Conservation (phyloP, 1,140 invertebrate genomes). For the Chymomyza costata region DNA sequence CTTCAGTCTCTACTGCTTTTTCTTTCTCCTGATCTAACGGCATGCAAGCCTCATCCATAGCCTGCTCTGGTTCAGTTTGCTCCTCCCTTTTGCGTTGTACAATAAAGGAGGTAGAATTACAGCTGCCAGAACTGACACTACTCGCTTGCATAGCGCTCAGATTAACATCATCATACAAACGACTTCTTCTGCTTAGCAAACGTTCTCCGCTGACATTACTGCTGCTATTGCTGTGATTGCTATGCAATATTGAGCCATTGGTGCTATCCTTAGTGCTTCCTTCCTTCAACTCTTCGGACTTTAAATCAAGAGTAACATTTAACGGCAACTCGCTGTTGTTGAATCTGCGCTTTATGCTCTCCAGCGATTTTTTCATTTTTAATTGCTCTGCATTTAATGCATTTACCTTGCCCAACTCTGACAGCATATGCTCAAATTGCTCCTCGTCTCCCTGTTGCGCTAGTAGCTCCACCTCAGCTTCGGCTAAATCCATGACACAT, state of each 20-base stretch:
- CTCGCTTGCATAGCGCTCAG: constrained; percentile 49
- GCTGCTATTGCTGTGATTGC: constrained; percentile 17
- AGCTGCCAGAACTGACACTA: constrained; percentile 35
- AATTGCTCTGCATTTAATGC: constrained; percentile 51
- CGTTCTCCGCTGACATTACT: constrained; percentile 44
- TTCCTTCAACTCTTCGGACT: too few relatives aligned
- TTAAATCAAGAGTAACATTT: too few relatives aligned
- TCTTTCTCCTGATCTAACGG: constrained; percentile 14
- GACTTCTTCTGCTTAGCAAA: constrained; percentile 62
- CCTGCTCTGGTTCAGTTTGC: not conserved
- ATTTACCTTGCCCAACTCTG: constrained; percentile 54
- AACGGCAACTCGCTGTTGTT: constrained; percentile 33
- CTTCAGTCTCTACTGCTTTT: constrained; percentile 27
- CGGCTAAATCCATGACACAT: constrained; percentile 60
- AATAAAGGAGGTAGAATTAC: constrained; percentile 61
- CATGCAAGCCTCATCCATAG: constrained; percentile 5
- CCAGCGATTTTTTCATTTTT: constrained; percentile 69
- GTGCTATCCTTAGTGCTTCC: too few relatives aligned
- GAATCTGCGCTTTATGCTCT: constrained; percentile 66
- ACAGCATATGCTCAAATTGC: constrained; percentile 69
- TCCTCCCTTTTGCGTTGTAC: constrained; percentile 46
- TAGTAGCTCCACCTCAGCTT: constrained; percentile 61
- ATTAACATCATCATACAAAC: constrained; percentile 71
- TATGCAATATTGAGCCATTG: constrained; percentile 19
- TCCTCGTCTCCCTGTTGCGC: constrained; percentile 65